phyloP scores from a whole-genome alignment of 1,140 invertebrate species.

The Bombus haemorrhoidalis region DNA sequence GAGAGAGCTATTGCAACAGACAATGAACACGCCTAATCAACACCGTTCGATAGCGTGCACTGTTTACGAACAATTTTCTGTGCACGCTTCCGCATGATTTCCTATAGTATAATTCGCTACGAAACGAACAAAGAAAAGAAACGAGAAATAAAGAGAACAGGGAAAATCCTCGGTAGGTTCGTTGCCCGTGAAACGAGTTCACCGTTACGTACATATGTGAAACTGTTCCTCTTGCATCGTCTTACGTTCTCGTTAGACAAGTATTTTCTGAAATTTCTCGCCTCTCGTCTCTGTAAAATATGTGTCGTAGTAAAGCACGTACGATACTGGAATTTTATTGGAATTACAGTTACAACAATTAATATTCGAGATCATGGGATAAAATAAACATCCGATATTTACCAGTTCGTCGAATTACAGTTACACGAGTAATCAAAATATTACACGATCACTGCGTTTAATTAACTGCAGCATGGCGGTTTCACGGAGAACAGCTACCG shows the following conservation, averaged over 20 bases:
- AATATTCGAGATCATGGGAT: background rate
- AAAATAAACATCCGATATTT: background rate
- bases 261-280: background rate
- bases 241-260: background rate
- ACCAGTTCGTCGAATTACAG: background rate
- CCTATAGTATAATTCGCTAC: background rate
- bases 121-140: background rate
- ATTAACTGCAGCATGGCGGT: background rate
- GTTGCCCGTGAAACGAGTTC: constrained; percentile 5
- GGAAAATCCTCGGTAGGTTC: background rate
- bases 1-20: constrained; percentile 35
- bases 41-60: background rate
- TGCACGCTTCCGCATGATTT: background rate
- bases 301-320: no score
- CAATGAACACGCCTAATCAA: constrained; percentile 47
- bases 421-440: background rate
- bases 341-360: background rate
- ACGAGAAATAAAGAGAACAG: no score
- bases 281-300: background rate
- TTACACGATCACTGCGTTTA: background rate
- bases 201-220: background rate
- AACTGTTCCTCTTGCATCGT: no score
- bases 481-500: background rate
- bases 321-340: background rate
- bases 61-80: constrained; percentile 13